A percentile compares a stretch with the other conserved stretches of the same genome.
Conservation (phyloP, 2,888 invertebrate genomes). For the Auanema freiburgensis region DNA sequence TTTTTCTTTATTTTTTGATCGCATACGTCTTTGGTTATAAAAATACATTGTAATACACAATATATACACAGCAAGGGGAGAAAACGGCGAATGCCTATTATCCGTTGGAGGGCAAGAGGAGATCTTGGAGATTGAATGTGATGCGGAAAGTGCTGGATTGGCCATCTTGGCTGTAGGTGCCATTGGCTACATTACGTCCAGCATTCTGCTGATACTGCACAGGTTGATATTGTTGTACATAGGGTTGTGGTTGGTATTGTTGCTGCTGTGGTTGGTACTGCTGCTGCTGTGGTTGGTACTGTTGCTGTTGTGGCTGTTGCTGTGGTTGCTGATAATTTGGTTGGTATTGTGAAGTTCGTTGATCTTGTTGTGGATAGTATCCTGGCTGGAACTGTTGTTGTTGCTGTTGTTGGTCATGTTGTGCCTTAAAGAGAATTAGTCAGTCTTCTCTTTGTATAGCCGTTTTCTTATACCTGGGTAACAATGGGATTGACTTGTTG, state of each 20-base stretch:
- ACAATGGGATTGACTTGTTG: slow-evolving; percentile 47
- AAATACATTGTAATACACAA: too few relatives aligned
- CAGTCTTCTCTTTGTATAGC: slow-evolving; percentile 11
- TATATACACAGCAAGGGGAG: too few relatives aligned
- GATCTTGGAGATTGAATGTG: slow-evolving; percentile 1
- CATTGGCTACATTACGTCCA: background rate
- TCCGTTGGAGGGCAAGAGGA: background rate
- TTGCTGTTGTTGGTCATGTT: slow-evolving; percentile 5
- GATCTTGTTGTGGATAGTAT: background rate
- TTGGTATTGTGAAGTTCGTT: background rate
- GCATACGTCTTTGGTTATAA: too few relatives aligned
- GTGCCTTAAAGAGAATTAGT: slow-evolving; percentile 8
- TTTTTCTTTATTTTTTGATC: too few relatives aligned
- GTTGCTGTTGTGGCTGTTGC: slow-evolving; percentile 7
- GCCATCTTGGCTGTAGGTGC: slow-evolving; percentile 1
- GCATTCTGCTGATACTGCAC: too few relatives aligned
- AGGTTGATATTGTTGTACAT: background rate
- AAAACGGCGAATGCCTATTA: too few relatives aligned
- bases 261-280: background rate
- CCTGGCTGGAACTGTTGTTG: slow-evolving; percentile 4
- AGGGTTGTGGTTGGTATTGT: slow-evolving; percentile 1
- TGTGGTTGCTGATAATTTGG: background rate
- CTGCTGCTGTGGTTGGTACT: slow-evolving; percentile 5
- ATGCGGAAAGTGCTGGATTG: slow-evolving; percentile 7
- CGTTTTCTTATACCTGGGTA: slow-evolving; percentile 11